These are phyloP conservation scores for Papilio helenus DNA, from an alignment of 1,140 invertebrate genomes.

Conservation along the genomic window DNA sequence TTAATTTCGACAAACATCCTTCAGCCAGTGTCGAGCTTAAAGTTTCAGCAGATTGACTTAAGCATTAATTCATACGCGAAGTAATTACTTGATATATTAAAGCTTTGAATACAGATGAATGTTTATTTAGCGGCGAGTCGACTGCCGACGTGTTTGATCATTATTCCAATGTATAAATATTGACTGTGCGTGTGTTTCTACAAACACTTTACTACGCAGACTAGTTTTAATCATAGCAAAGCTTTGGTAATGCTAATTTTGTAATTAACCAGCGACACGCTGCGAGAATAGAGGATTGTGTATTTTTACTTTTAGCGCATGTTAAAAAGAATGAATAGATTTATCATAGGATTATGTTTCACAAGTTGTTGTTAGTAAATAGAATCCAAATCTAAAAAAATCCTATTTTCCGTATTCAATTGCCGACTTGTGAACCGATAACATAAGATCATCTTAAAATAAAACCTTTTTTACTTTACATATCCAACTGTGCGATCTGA, in stretches of 20 bases:
- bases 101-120: slow-evolving; percentile 13
- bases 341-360: not conserved
- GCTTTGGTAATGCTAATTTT: not conserved
- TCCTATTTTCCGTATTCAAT: slow-evolving; percentile 25
- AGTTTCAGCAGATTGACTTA: slow-evolving; percentile 13
- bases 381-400: slow-evolving; percentile 15
- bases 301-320: not conserved
- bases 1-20: not conserved
- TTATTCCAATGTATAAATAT: slow-evolving; percentile 9
- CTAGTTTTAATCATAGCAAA: not conserved
- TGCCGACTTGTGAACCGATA: slow-evolving; percentile 34
- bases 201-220: not conserved
- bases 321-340: not conserved
- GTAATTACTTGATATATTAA: slow-evolving; percentile 5
- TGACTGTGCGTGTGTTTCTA: not conserved
- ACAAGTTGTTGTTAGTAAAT: slow-evolving; percentile 18
- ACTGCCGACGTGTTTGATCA: not conserved
- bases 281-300: not conserved
- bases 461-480: slow-evolving; percentile 37
- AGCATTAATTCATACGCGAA: slow-evolving; percentile 10
- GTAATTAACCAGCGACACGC: not conserved
- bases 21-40: not conserved
- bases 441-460: slow-evolving; percentile 36
- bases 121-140: not conserved
- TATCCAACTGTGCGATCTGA: not conserved